Conservation (phyloP, 2,113 vertebrate species). For the Pao palembangensis region DNA sequence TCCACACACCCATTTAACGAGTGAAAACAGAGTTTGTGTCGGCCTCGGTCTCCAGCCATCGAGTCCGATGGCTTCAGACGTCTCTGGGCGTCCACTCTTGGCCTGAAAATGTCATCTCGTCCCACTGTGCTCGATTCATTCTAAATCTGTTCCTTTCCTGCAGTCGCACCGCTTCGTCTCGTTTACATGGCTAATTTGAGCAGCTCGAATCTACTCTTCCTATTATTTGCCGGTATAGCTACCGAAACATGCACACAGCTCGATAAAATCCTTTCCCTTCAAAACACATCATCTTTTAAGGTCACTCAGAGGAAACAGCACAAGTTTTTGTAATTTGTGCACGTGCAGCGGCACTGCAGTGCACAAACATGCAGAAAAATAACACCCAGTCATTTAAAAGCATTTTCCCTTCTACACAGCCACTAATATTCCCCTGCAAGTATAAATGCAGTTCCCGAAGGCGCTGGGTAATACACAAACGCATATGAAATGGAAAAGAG, state of each 20-base stretch:
- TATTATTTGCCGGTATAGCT: too few relatives aligned
- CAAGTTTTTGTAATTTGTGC: too few relatives aligned
- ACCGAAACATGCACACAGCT: too few relatives aligned
- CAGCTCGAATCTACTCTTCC: not conserved
- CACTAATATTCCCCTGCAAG: not conserved
- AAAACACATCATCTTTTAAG: too few relatives aligned
- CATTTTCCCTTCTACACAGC: not conserved
- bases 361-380: too few relatives aligned
- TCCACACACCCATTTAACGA: too few relatives aligned
- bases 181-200: slow-evolving; percentile 12
- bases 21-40: not conserved
- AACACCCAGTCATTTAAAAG: not conserved
- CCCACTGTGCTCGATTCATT: slow-evolving; percentile 10
- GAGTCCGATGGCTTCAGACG: slow-evolving; percentile 1
- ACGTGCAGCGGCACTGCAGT: too few relatives aligned
- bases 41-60: not conserved
- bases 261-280: too few relatives aligned
- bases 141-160: slow-evolving; percentile 25
- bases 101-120: slow-evolving; percentile 18
- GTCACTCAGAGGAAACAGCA: too few relatives aligned
- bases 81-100: not conserved
- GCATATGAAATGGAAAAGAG: slow-evolving; percentile 11
- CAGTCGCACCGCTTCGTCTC: slow-evolving; percentile 12
- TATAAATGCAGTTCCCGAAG: not conserved
- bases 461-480: not conserved